Conservation (phyloP, 2,113 vertebrate genomes). For the Lynx canadensis region DNA sequence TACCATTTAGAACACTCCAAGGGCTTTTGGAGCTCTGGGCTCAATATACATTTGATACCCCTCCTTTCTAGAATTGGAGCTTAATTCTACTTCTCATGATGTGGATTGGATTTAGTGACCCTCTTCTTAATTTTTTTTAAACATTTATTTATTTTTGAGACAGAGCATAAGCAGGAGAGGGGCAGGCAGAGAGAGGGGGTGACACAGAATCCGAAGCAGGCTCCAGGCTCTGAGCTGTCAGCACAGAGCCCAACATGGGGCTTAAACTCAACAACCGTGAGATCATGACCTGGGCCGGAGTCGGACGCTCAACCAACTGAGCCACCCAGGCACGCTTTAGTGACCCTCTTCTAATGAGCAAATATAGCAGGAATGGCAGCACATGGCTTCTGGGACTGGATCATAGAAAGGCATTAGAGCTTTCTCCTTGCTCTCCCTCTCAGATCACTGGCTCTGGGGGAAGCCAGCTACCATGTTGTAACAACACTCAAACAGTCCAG, state of each 20-base stretch:
- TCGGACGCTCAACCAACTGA: too few species aligned
- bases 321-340: too few species aligned
- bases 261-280: too few species aligned
- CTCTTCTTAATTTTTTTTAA: background rate
- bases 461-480: background rate
- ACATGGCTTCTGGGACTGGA: background rate
- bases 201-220: too few species aligned
- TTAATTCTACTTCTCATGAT: background rate
- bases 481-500: background rate
- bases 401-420: background rate
- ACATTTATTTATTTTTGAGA: too few species aligned
- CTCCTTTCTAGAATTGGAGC: background rate
- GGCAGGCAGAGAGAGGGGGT: too few species aligned
- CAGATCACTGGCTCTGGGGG: background rate
- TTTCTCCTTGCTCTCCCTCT: background rate
- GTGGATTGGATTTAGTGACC: background rate
- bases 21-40: background rate
- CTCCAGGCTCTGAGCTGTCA: too few species aligned
- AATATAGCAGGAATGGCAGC: background rate
- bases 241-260: too few species aligned
- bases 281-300: too few species aligned
- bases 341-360: background rate
- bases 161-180: too few species aligned
- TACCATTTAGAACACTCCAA: background rate
- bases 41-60: background rate